These are phyloP conservation scores for Coreius guichenoti DNA, from an alignment of 2,797 vertebrate genomes.

Conservation along the genomic window DNA sequence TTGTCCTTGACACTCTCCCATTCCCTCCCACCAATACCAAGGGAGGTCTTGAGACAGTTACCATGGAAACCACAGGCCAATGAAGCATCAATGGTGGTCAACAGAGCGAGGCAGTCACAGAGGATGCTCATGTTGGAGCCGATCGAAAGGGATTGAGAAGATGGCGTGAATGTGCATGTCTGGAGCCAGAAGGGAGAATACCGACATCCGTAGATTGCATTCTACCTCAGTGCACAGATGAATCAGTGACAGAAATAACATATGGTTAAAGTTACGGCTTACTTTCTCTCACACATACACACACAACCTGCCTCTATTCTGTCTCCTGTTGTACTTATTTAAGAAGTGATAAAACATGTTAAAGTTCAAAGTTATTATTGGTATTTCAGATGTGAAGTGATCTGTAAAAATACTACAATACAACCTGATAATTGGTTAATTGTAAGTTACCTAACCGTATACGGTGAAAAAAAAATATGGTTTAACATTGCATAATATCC, in stretches of 20 bases:
- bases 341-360: background rate
- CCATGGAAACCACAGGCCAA: slow-evolving; percentile 56
- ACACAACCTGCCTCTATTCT: background rate
- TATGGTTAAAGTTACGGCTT: slow-evolving; percentile 17
- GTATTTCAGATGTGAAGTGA: too few species aligned
- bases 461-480: background rate
- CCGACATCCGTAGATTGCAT: slow-evolving; percentile 3
- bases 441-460: background rate
- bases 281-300: background rate
- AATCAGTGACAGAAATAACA: background rate
- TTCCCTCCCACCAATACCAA: slow-evolving; percentile 29
- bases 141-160: slow-evolving; percentile 39
- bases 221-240: slow-evolving; percentile 21
- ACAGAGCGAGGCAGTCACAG: slow-evolving; percentile 49
- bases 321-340: background rate
- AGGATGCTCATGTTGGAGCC: slow-evolving; percentile 44
- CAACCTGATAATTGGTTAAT: background rate
- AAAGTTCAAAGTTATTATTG: background rate
- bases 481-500: too few species aligned
- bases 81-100: slow-evolving; percentile 50
- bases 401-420: background rate
- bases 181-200: slow-evolving; percentile 8
- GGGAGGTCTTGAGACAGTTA: slow-evolving; percentile 39
- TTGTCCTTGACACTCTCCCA: slow-evolving; percentile 28
- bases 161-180: slow-evolving; percentile 33